A percentile compares a stretch with the other conserved stretches of the same genome.
phyloP scores from a whole-genome alignment of 2,797 vertebrate species.

The Lepidocolaptes lacrymiger region DNA sequence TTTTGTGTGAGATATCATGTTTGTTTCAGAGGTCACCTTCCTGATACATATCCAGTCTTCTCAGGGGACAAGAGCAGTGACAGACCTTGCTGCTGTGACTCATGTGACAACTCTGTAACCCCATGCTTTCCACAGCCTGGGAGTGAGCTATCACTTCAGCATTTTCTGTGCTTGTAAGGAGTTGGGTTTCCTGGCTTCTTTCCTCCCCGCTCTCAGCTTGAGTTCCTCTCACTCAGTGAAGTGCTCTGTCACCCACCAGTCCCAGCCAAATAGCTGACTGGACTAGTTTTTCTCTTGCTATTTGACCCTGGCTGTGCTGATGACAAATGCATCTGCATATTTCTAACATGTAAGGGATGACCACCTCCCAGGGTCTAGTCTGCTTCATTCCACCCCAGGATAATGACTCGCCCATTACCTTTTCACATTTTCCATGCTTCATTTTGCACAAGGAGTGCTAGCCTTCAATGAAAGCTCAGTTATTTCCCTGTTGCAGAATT shows the following conservation, averaged over 20 bases:
- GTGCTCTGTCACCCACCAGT: neutral
- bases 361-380: neutral
- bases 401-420: neutral
- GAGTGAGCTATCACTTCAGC: neutral
- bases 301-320: neutral
- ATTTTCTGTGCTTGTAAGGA: neutral
- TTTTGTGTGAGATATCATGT: neutral
- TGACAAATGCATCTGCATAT: neutral
- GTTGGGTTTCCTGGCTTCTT: neutral
- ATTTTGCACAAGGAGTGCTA: neutral
- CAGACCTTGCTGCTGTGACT: neutral
- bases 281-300: neutral
- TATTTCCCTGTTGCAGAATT: neutral
- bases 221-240: neutral
- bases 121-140: neutral
- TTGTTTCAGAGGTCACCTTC: neutral
- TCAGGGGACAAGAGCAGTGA: neutral
- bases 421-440: neutral
- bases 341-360: accelerated
- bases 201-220: neutral
- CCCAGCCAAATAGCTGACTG: neutral
- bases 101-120: neutral
- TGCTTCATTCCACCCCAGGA: neutral
- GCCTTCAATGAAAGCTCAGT: neutral
- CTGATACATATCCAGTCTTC: neutral